phyloP scores from a whole-genome alignment of 2,888 invertebrate genomes.

The Tetrapedia diversipes region DNA sequence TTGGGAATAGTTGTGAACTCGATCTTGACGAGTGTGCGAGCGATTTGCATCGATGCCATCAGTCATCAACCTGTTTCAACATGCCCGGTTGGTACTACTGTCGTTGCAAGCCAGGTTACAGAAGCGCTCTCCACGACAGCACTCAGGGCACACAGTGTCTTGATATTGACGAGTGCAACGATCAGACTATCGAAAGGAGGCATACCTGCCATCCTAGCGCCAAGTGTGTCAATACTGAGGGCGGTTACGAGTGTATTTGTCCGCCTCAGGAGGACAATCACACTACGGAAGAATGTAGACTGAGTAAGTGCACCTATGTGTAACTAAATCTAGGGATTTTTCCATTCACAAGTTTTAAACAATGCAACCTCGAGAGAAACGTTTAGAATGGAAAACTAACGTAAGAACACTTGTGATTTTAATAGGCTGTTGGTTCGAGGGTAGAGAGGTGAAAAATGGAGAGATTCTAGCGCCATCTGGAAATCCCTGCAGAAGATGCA shows the following conservation, averaged over 20 bases:
- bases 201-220: slow-evolving; percentile 92
- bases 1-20: slow-evolving; percentile 91
- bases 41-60: slow-evolving; percentile 89
- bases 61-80: slow-evolving; percentile 92
- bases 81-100: slow-evolving; percentile 96
- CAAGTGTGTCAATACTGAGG: slow-evolving; percentile 91
- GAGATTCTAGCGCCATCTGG: slow-evolving; percentile 83
- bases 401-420: not conserved
- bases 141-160: slow-evolving; percentile 86
- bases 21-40: slow-evolving; percentile 93
- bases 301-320: slow-evolving; percentile 84
- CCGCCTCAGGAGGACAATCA: slow-evolving; percentile 76
- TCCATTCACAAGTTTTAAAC: not conserved
- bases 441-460: slow-evolving; percentile 86
- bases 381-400: not conserved
- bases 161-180: slow-evolving; percentile 93
- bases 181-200: slow-evolving; percentile 84
- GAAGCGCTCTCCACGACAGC: slow-evolving; percentile 85
- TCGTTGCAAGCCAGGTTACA: slow-evolving; percentile 91
- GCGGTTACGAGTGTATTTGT: slow-evolving; percentile 91
- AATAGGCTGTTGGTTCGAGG: slow-evolving; percentile 90
- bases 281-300: slow-evolving; percentile 84
- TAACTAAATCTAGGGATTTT: not conserved
- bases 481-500: slow-evolving; percentile 84
- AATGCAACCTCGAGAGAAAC: fast-evolving